A percentile compares a stretch with the other conserved stretches of the same genome.
phyloP scores from a whole-genome alignment of 2,888 invertebrate genomes.

The Palloptera scutellata region DNA sequence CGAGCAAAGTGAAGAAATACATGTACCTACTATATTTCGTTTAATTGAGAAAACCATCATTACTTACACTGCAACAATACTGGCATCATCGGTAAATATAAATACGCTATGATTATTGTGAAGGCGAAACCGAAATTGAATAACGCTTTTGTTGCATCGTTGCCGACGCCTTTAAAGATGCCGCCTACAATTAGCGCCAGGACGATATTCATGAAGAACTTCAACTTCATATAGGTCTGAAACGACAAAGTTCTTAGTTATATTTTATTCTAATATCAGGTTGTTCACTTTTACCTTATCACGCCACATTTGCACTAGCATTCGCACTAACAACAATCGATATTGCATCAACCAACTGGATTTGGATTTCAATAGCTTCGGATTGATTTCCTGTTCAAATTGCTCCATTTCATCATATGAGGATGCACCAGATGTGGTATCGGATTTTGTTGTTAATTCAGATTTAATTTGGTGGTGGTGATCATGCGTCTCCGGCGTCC shows the following conservation, averaged over 20 bases:
- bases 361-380: constrained; percentile 67
- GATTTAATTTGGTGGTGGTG: constrained; percentile 32
- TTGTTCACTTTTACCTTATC: constrained; percentile 70
- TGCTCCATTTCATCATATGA: constrained; percentile 51
- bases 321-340: constrained; percentile 71
- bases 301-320: constrained; percentile 78
- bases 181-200: constrained; percentile 75
- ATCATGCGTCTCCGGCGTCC: constrained; percentile 60
- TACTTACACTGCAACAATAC: constrained; percentile 81
- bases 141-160: constrained; percentile 81
- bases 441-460: constrained; percentile 50
- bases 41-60: not conserved
- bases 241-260: constrained; percentile 36
- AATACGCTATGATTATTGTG: constrained; percentile 78
- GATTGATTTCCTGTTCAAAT: constrained; percentile 63
- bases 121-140: constrained; percentile 88
- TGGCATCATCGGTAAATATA: constrained; percentile 86
- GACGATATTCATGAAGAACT: constrained; percentile 73
- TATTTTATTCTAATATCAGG: not conserved
- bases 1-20: not conserved
- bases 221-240: constrained; percentile 76
- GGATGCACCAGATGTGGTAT: constrained; percentile 57
- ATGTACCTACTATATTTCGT: not conserved
- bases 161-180: constrained; percentile 77
- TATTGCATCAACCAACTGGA: constrained; percentile 75